These are phyloP conservation scores for Rhagonycha fulva DNA, from an alignment of 2,888 invertebrate genomes.

Conservation along the genomic window DNA sequence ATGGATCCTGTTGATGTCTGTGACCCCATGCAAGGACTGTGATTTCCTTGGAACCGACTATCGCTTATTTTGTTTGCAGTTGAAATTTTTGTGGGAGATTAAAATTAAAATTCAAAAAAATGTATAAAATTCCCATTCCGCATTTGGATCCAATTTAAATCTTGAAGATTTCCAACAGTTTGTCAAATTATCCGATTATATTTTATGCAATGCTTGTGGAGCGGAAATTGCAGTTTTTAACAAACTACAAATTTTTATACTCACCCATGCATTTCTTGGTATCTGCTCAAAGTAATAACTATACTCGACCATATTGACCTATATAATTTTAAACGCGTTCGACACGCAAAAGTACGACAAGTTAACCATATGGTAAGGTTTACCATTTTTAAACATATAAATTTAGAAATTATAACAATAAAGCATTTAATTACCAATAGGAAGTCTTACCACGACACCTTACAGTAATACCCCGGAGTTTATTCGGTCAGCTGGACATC, in stretches of 20 bases:
- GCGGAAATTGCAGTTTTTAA: background rate
- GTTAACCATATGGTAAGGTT: slow-evolving; percentile 19
- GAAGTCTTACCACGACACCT: background rate
- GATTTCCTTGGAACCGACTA: too few species aligned
- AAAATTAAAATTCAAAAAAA: too few species aligned
- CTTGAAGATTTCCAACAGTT: background rate
- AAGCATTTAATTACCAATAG: slow-evolving; percentile 28
- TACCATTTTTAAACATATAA: slow-evolving; percentile 15
- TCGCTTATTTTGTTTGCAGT: too few species aligned
- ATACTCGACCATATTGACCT: background rate
- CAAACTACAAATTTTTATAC: background rate
- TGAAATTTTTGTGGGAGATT: too few species aligned
- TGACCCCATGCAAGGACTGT: too few species aligned
- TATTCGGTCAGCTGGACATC: slow-evolving; percentile 26
- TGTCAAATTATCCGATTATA: background rate
- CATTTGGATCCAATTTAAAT: background rate
- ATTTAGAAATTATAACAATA: slow-evolving; percentile 29
- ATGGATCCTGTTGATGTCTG: too few species aligned
- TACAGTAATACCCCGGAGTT: slow-evolving; percentile 10
- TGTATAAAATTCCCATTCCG: background rate
- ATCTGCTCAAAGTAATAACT: background rate
- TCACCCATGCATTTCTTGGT: background rate
- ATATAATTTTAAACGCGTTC: background rate
- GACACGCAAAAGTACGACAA: slow-evolving; percentile 20
- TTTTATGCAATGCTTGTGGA: background rate